phyloP scores from a whole-genome alignment of 1,140 invertebrate genomes.

The Lepidurus apus region DNA sequence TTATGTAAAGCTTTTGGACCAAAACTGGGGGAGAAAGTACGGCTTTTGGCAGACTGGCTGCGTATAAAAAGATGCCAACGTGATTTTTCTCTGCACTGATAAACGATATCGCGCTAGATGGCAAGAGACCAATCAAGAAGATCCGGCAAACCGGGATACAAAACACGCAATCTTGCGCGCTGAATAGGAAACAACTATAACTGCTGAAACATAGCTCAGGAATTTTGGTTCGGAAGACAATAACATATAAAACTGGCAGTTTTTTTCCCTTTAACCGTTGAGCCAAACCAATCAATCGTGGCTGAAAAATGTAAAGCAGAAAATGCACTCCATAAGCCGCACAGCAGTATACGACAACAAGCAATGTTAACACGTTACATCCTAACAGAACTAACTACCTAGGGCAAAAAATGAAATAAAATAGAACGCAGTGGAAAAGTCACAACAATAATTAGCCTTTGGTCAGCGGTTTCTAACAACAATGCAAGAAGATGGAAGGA shows the following conservation, averaged over 20 bases:
- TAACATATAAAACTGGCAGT: no score
- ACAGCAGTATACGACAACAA: no score
- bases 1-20: constrained; percentile 5
- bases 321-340: no score
- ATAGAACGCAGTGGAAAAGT: neutral
- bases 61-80: neutral
- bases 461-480: constrained; percentile 13
- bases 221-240: no score
- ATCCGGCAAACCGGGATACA: neutral
- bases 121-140: neutral
- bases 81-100: neutral
- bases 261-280: no score
- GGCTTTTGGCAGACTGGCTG: neutral
- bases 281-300: no score
- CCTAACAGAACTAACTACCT: neutral
- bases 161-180: neutral
- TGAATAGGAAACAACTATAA: neutral
- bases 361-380: no score
- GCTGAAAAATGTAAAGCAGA: no score
- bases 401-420: neutral
- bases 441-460: constrained; percentile 22
- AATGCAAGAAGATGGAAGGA: neutral
- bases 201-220: neutral
- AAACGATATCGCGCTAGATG: neutral
- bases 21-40: neutral